These are phyloP conservation scores for Scolopax rusticola DNA, from an alignment of 2,797 vertebrate species.

Conservation along the genomic window DNA sequence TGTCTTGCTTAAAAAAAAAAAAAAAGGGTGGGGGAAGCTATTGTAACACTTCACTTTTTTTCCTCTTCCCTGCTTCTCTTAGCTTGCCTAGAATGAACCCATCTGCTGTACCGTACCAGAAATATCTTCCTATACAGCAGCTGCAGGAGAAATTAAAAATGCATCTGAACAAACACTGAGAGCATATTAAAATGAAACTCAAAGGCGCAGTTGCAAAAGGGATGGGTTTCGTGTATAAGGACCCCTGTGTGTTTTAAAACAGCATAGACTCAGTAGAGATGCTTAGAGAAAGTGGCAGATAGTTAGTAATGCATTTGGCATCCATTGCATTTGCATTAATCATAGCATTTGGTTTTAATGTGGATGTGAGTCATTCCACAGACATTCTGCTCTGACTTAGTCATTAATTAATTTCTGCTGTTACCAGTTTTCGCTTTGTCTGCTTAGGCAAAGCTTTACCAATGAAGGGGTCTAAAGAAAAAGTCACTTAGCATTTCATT, in stretches of 20 bases:
- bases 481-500: neutral
- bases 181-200: constrained; percentile 37
- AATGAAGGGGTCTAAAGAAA: neutral
- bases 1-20: neutral
- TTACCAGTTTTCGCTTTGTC: constrained; percentile 68
- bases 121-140: constrained; percentile 49
- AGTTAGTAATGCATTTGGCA: constrained; percentile 57
- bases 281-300: constrained; percentile 45
- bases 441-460: constrained; percentile 52
- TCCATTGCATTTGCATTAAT: constrained; percentile 69
- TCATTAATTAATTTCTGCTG: constrained; percentile 67
- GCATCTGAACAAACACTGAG: constrained; percentile 27
- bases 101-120: constrained; percentile 49
- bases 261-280: neutral
- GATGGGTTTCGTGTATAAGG: neutral
- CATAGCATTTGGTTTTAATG: constrained; percentile 66
- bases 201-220: constrained; percentile 20
- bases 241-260: constrained; percentile 21
- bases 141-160: constrained; percentile 47
- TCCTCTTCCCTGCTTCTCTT: neutral
- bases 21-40: neutral
- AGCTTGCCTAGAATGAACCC: constrained; percentile 20
- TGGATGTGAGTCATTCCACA: constrained; percentile 70
- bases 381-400: neutral
- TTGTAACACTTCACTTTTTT: neutral